phyloP scores from a whole-genome alignment of 1,140 invertebrate genomes.

The Ceratosolen fusciceps region DNA sequence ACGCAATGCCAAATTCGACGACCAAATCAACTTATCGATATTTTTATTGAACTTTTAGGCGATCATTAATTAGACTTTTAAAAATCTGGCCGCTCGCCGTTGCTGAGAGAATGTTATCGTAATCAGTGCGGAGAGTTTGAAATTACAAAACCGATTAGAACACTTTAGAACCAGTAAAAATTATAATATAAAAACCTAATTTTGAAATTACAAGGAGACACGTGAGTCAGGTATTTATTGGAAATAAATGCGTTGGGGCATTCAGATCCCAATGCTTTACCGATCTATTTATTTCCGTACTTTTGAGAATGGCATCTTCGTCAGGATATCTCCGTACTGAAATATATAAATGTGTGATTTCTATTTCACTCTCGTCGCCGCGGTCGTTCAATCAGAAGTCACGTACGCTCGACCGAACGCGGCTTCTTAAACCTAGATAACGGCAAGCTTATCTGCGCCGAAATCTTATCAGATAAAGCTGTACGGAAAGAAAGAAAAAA shows the following conservation, averaged over 20 bases:
- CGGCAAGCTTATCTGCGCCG: not conserved
- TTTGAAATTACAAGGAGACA: too few relatives aligned
- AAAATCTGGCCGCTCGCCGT: not conserved
- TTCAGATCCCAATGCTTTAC: slow-evolving; percentile 14
- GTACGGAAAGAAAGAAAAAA: too few relatives aligned
- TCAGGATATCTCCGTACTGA: not conserved
- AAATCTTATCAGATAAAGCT: not conserved
- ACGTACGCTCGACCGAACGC: not conserved
- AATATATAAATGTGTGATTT: too few relatives aligned
- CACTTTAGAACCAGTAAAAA: too few relatives aligned
- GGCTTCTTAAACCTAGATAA: not conserved
- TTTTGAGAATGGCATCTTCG: slow-evolving; percentile 16
- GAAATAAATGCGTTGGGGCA: too few relatives aligned
- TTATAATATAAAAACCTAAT: too few relatives aligned
- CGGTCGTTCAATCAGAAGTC: not conserved
- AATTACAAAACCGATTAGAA: not conserved
- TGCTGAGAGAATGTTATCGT: not conserved
- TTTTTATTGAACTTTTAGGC: too few relatives aligned
- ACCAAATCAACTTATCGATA: too few relatives aligned
- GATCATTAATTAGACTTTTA: too few relatives aligned
- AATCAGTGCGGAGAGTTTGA: not conserved
- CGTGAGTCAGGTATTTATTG: too few relatives aligned
- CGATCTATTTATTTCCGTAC: slow-evolving; percentile 22
- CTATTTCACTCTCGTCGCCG: not conserved
- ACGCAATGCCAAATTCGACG: too few relatives aligned